These are phyloP conservation scores for Mastomys natalensis DNA, from an alignment of 2,113 vertebrate species.

Conservation along the genomic window DNA sequence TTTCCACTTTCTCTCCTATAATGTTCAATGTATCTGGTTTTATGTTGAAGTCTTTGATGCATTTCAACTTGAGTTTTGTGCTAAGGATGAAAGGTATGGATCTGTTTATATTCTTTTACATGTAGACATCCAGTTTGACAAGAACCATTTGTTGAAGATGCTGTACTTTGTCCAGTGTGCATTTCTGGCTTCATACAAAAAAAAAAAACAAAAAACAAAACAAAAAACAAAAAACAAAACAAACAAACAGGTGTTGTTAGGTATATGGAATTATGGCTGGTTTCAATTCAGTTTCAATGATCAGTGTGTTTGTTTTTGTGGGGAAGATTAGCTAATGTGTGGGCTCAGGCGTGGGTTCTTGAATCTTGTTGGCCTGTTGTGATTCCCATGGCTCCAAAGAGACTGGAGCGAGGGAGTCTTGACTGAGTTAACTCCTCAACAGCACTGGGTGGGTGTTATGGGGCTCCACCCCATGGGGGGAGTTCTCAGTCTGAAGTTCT, in stretches of 20 bases:
- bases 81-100: neutral
- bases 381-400: too few species aligned
- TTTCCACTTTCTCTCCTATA: neutral
- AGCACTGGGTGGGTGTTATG: too few species aligned
- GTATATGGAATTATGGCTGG: neutral
- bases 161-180: neutral
- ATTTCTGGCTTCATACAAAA: neutral
- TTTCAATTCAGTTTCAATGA: neutral
- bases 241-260: neutral
- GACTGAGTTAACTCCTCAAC: too few species aligned
- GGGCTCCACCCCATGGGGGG: too few species aligned
- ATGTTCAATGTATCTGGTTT: neutral
- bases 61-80: neutral
- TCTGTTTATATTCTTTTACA: neutral
- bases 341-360: too few species aligned
- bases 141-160: neutral
- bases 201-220: too few species aligned
- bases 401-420: too few species aligned
- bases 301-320: neutral
- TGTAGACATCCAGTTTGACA: neutral
- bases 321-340: too few species aligned
- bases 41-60: neutral
- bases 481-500: too few species aligned
- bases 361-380: too few species aligned
- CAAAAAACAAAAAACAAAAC: too few species aligned